phyloP scores from a whole-genome alignment of 2,797 vertebrate genomes.

The Eidolon dupreanum region DNA sequence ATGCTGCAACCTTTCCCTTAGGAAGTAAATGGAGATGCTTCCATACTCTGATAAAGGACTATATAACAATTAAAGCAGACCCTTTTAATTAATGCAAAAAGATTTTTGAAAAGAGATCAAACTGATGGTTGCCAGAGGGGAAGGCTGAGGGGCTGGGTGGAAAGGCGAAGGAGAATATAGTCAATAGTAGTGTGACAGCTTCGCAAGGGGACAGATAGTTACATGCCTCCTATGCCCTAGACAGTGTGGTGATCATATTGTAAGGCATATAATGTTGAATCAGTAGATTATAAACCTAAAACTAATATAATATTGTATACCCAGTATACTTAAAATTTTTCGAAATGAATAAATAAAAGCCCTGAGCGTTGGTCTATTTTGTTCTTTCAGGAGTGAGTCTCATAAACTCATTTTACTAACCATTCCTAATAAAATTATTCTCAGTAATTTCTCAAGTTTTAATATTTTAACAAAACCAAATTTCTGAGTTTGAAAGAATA shows the following conservation, averaged over 20 bases:
- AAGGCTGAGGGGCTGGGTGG: background rate
- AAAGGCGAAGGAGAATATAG: background rate
- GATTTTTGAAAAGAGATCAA: background rate
- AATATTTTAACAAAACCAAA: background rate
- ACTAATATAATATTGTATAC: background rate
- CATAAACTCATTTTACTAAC: background rate
- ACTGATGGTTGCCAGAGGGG: background rate
- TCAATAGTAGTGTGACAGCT: background rate
- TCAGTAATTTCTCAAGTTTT: background rate
- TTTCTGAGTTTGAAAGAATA: background rate
- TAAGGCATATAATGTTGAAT: background rate
- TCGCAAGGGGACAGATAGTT: background rate
- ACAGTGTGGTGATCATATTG: background rate
- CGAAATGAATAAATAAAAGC: background rate
- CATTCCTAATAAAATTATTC: background rate
- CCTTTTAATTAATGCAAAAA: background rate
- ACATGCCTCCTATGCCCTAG: background rate
- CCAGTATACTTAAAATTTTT: background rate
- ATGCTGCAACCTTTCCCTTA: background rate
- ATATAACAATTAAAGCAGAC: background rate
- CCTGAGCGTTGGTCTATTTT: background rate
- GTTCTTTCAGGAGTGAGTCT: background rate
- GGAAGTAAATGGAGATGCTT: fast-evolving
- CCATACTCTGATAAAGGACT: background rate
- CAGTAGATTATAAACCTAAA: background rate